A percentile compares a stretch with the other conserved stretches of the same genome.
phyloP scores from a whole-genome alignment of 2,113 vertebrate genomes.

The Bolborhynchus lineola region DNA sequence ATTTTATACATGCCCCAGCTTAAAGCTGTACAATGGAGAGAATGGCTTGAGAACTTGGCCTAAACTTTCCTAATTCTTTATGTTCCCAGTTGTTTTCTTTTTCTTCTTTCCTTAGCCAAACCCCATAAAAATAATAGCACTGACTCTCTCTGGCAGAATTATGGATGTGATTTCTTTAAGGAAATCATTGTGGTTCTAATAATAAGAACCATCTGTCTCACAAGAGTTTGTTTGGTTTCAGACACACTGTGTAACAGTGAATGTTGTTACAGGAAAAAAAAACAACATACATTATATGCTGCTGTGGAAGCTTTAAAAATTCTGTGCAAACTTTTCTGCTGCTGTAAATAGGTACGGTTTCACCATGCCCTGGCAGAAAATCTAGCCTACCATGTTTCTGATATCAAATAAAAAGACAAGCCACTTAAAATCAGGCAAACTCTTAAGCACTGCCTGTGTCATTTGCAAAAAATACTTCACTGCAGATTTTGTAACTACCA shows the following conservation, averaged over 20 bases:
- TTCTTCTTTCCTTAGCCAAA: neutral
- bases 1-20: neutral
- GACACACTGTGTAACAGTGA: neutral
- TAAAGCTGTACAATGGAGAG: neutral
- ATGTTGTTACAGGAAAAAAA: neutral
- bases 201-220: conserved; percentile 3
- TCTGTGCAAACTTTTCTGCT: neutral
- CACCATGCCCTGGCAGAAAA: neutral
- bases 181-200: neutral
- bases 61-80: neutral
- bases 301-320: neutral
- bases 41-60: neutral
- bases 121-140: neutral
- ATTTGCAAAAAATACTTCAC: neutral
- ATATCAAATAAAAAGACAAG: neutral
- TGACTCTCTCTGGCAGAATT: neutral
- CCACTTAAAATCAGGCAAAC: neutral
- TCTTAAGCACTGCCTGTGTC: neutral
- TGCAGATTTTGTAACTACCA: neutral
- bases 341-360: neutral
- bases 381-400: neutral
- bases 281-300: neutral
- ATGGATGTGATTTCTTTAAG: neutral
- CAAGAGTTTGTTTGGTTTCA: neutral
- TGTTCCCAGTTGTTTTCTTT: neutral